Evolutionary conservation across 2,888 invertebrate species (phyloP), one percentile per base, ranked within the genome.

Genomic region (Orthonevra nobilis): DNA sequence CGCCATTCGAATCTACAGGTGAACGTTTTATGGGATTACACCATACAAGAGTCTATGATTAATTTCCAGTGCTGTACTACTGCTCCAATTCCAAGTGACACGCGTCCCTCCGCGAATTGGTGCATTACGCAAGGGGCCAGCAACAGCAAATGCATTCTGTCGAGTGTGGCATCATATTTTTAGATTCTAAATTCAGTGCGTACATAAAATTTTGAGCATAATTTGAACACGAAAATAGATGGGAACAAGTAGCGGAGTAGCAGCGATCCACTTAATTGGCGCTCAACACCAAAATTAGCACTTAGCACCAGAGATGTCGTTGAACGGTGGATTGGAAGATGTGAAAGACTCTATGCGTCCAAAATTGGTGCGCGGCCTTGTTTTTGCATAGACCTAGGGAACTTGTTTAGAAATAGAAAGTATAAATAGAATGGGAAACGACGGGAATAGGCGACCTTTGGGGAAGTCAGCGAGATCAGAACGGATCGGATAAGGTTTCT

Each of bases 121-220:
- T 64, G 63, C 32, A 52, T 77, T 77, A 77, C 50, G 72, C 72
- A 77, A 77, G 42, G 54, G 77, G 77, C n/a, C n/a, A n/a, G n/a
- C n/a, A n/a, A n/a, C n/a, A 52, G 52, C 72, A 64, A 77, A 63
- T 77, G 77, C 72, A 70, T 28, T 20, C 48, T 20, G 44, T 23
- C 20, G 20, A 28, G 23, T 28, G 23, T 30, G 36, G 23, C 12
- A n/a, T 23, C 20, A 2, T 70, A 77, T 54, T 54, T 77, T 60
- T 66, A 72, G 72, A 46, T 40, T 77, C 58, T 46, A 77, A 58
- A 60, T 60, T 70, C 38, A 50, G 61, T 23, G 42, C 50, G 32
- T 6, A 20, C 38, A 17, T 19, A 58, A 9, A 50, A 72, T 72
- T 66, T 36, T 3, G 58, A 58, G 32, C 34, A 42, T 42, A 34